A percentile compares a stretch with the other conserved stretches of the same genome.
Evolutionary conservation across 2,797 vertebrate genomes (phyloP).

Genomic region (Sitta carolinensis): DNA sequence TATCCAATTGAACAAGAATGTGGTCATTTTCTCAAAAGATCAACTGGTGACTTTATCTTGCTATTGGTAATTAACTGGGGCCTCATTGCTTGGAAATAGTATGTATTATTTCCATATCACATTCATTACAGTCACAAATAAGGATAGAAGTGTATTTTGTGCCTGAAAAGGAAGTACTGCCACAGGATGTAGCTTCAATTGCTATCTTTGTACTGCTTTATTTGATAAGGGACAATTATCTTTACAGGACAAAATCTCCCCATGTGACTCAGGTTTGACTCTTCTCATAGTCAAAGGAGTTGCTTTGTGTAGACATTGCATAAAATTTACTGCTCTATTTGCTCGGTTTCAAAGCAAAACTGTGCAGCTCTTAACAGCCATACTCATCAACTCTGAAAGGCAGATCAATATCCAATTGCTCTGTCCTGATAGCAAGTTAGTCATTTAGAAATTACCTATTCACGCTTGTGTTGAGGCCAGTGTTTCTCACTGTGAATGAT

Average conservation of each 20-base stretch:
- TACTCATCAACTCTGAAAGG: not conserved
- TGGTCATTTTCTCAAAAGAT: constrained; percentile 20
- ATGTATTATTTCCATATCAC: not conserved
- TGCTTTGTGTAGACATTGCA: not conserved
- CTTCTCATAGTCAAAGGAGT: not conserved
- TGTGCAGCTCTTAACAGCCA: not conserved
- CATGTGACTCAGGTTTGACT: not conserved
- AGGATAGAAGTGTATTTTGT: not conserved
- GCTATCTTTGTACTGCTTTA: not conserved
- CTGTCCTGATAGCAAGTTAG: not conserved
- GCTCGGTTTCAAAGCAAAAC: not conserved
- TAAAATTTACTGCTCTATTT: not conserved
- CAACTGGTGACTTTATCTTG: not conserved
- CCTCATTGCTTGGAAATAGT: not conserved
- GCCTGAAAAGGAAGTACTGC: not conserved
- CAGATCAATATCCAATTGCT: not conserved
- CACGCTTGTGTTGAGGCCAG: not conserved
- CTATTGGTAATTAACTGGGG: not conserved
- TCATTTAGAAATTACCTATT: not conserved
- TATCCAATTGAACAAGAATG: not conserved
- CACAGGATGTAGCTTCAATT: not conserved
- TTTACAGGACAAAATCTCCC: not conserved
- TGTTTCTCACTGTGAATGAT: not conserved
- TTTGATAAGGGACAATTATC: not conserved
- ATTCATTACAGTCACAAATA: not conserved